Evolutionary conservation across 1,140 invertebrate genomes (phyloP), one percentile per base, ranked within the genome.

Genomic region (Pogonus chalceus): DNA sequence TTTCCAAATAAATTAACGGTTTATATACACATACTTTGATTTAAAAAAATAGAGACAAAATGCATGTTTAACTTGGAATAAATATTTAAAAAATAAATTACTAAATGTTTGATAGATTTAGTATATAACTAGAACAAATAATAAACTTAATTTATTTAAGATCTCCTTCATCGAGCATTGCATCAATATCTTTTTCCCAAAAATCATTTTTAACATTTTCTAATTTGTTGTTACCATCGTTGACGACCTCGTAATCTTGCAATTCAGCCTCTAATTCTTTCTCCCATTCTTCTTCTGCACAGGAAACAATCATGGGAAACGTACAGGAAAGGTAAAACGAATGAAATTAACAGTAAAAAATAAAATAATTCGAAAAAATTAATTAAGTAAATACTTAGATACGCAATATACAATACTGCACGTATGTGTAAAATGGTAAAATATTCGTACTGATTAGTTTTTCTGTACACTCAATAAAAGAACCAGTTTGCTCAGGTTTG

Each of bases 231-330:
- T 65, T 64, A 18, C 63, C 58, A 55, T 81, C 81, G 23, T 72
- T 75, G 7, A 93, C 87, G 53, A 94, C 85, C 70, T 95, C 91
- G 71, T 90, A 94, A 68, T 94, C 90, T 72, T 92, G 88, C 57
- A 94, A 78, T 75, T 94, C 90, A 48, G 88, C 87, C 70, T 92
- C 88, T 65, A 94, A 75, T 73, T 94, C 91, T 65, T 88, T 87
- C 76, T 94, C 90, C 89, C 90, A 92, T 76, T 92, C 88, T 75
- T 92, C 88, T 79, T 90, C 85, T 83, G 73, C 26, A 7, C 26
- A 14, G 26, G 26, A 31, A 31, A 31, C 26, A 14, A 7, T 7
- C 65, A 65, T 67, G 69, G 55, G 60, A 23, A 72, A 72, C 46
- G 47, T 21, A 54, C 66, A 72, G 68, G 67, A 61, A 68, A 66